Base-by-base conservation (phyloP, 1,140 invertebrate genomes). In the Diachasmimorpha longicaudata region DNA sequence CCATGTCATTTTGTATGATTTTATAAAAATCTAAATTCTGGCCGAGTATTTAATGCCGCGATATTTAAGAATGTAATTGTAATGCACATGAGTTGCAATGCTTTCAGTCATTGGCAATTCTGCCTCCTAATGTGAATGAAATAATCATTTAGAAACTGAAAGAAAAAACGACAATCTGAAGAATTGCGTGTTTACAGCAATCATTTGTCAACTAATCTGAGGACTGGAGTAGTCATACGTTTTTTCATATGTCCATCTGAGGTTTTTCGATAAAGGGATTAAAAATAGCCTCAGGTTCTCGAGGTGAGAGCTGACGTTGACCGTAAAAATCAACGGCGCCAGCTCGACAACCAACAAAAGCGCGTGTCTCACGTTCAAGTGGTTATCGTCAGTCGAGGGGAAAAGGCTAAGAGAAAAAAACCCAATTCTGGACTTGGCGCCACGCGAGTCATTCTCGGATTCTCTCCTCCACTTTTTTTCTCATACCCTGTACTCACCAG, bases 251-350 rank as follows among this genome's bases (percentile, higher is more conserved):
- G 16, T n/a, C 48, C 5, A 52, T 52, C 16, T 52, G 48, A 52
- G 48, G 16, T 52, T 52, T 52, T 52, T 6, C 4, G n/a, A 52
- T 52, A n/a, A 52, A 52, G 48, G 48, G 48, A n/a, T 52, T 52
- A 52, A 52, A 52, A 52, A 52, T 52, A 6, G 48, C 48, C 48
- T 52, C 16, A n/a, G 48, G 48, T 52, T n/a, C n/a, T n/a, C 16
- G 48, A 52, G 48, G 48, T 52, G 48, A 52, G 48, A 52, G 48
- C 10, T n/a, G 39, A 78, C 78, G 72, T 48, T 77, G 78, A 82
- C 82, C 76, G 80, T 82, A 81, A 81, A 83, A 83, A 84, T 82
- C 81, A 75, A 80, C 68, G 82, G 81, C 81, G 81, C 82, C 80
- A 81, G 74, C 37, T 73, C 71, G 23, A 58, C 77, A 80, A 77